Conservation (phyloP, 2,797 vertebrate genomes). For the Arctocebus calabarensis region DNA sequence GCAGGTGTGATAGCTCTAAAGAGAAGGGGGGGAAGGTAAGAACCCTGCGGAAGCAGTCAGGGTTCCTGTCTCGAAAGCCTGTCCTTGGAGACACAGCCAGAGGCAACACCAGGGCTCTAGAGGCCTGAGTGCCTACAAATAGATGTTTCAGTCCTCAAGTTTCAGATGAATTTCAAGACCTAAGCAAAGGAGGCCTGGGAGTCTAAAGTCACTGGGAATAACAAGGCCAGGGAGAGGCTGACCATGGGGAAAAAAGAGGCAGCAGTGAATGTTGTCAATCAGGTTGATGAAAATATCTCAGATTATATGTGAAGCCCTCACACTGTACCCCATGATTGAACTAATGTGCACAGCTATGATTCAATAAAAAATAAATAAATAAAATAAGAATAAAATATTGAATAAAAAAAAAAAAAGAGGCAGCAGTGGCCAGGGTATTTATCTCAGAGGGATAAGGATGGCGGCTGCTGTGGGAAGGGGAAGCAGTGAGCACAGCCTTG, state of each 20-base stretch:
- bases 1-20: neutral
- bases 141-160: neutral
- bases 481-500: neutral
- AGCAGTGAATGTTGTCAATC: too few species aligned
- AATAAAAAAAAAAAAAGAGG: neutral
- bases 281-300: too few species aligned
- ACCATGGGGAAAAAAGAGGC: neutral
- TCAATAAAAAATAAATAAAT: too few species aligned
- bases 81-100: neutral
- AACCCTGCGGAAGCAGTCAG: neutral
- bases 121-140: neutral
- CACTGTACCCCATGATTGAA: too few species aligned
- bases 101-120: neutral
- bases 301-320: too few species aligned
- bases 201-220: constrained; percentile 3
- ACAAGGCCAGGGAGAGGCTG: neutral
- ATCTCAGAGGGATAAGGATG: neutral
- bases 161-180: neutral
- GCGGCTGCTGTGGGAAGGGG: neutral
- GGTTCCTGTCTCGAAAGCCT: neutral
- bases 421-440: neutral
- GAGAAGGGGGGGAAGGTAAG: neutral
- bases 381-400: too few species aligned
- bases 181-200: neutral
- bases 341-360: too few species aligned